A percentile compares a stretch with the other conserved stretches of the same genome.
Conservation (phyloP, 1,140 invertebrate species). For the Parasteatoda tepidariorum region DNA sequence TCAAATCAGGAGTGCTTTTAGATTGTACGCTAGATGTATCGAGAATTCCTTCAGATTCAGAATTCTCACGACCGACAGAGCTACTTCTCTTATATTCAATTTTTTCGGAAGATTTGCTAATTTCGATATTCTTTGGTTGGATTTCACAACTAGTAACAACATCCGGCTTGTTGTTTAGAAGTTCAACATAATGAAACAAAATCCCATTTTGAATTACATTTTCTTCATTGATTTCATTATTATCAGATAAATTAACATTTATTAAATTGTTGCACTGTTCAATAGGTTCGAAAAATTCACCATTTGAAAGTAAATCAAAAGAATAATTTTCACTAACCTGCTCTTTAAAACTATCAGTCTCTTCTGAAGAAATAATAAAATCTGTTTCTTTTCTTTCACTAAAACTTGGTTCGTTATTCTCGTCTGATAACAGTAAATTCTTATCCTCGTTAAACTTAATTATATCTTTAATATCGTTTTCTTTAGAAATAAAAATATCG, state of each 20-base stretch:
- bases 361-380: background rate
- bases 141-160: conserved; percentile 1
- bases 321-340: background rate
- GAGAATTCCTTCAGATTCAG: background rate
- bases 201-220: background rate
- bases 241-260: background rate
- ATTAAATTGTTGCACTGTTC: background rate
- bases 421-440: background rate
- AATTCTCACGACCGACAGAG: conserved; percentile 12
- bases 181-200: background rate
- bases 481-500: too few relatives aligned
- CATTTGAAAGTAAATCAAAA: background rate
- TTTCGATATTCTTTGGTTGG: background rate
- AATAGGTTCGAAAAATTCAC: too few relatives aligned
- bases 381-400: background rate
- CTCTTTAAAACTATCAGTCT: background rate
- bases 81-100: conserved; percentile 29
- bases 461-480: too few relatives aligned
- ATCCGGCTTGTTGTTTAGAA: background rate
- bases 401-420: background rate
- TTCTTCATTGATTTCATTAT: background rate
- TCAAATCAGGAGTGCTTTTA: conserved; percentile 50
- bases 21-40: conserved; percentile 11
- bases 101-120: background rate
- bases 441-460: too few relatives aligned